Conservation (phyloP, 2,113 vertebrate genomes). For the Passer montanus region DNA sequence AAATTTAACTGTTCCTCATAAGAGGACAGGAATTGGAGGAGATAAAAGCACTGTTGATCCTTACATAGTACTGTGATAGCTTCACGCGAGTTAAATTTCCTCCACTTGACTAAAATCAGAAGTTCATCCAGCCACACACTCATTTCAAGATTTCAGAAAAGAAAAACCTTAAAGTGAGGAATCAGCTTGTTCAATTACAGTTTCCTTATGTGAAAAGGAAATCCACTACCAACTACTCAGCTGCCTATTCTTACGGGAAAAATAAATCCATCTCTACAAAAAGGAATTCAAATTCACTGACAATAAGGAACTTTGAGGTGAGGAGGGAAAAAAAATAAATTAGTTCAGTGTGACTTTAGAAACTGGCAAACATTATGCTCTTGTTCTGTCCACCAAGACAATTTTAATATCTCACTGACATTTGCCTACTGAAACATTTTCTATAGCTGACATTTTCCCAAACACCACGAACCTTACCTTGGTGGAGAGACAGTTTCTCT, state of each 20-base stretch:
- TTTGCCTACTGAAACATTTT: neutral
- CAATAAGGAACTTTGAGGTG: neutral
- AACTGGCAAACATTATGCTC: neutral
- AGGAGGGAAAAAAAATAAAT: neutral
- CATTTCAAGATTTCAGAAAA: neutral
- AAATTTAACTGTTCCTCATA: neutral
- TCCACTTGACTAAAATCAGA: neutral
- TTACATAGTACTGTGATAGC: neutral
- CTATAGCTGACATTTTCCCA: neutral
- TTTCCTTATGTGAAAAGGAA: neutral
- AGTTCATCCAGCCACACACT: neutral
- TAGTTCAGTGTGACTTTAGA: neutral
- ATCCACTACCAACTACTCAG: neutral
- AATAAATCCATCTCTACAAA: neutral
- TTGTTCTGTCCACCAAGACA: neutral
- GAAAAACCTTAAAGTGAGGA: neutral
- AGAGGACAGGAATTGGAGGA: accelerated
- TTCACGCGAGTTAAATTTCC: neutral
- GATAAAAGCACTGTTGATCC: neutral
- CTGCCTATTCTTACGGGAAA: neutral
- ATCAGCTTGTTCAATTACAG: neutral
- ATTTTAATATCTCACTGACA: neutral
- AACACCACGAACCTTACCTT: neutral
- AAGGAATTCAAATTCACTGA: neutral
- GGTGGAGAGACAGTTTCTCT: neutral